Base-by-base conservation (phyloP, 2,797 vertebrate genomes). In the Enteromius unitaeniatus region DNA sequence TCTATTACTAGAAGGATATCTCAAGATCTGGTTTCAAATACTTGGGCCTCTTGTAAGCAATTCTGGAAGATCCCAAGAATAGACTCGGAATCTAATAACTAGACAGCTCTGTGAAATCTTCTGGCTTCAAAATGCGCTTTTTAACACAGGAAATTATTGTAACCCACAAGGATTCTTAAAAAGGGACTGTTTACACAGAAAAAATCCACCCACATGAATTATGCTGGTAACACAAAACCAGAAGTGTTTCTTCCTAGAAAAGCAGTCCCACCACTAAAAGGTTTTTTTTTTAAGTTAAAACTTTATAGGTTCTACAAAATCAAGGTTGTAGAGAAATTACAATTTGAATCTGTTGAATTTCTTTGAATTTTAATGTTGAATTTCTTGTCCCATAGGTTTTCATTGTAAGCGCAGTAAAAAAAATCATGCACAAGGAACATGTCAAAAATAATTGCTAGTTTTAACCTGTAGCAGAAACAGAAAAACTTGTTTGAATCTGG, bases 1-100 rank as follows among this genome's bases (percentile, higher is more conserved):
- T 74, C 69, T 49, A 49, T 74, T 62, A 31, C 55, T 64, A 37
- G 49, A 70, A 80, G 73, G 42, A 74, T 10, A 51, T 64, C 9
- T 64, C 69, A 82, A 51, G 45, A 17, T 21, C 51, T 26, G 70
- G 58, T 62, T 23, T 64, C 28, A 51, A n/a, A 51, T 26, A 37
- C 9, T 26, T 49, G 55, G 28, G 55, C 28, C 19, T 47, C 45
- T 51, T 51, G 77, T 49, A 53, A 23, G 64, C 47, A 68, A 6
- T 79, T 79, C 47, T 65, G 28, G 64, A 37, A 37, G 47, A 55
- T 68, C 47, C 65, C 42, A 68, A 58, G 31, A 80, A 73, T 42
- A 73, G 31, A 82, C 55, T 45, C 79, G 15, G 19, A 73, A 81
- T 81, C 40, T 34, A 73, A 34, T 81, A 62, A 72, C 13, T 45